A percentile compares a stretch with the other conserved stretches of the same genome.
Conservation (phyloP, 30 jellyfish, hydroid and myxozoan genomes). For the Turritopsis rubra region DNA sequence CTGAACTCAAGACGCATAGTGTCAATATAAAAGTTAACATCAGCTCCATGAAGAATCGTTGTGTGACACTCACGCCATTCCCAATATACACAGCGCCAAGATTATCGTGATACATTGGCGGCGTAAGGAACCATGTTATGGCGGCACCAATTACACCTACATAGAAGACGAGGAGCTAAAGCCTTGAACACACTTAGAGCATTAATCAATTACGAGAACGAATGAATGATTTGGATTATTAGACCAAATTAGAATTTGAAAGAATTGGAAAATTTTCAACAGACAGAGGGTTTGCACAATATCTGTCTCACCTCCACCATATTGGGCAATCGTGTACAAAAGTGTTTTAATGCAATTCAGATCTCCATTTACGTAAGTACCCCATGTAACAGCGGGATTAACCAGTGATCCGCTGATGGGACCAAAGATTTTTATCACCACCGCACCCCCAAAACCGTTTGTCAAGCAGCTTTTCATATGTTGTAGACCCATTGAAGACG, state of each 20-base stretch:
- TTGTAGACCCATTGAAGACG: no score
- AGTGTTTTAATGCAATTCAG: neutral
- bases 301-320: constrained; percentile 16
- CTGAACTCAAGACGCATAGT: neutral
- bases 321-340: neutral
- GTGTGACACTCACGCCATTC: neutral
- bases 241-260: no score
- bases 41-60: neutral
- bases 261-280: no score
- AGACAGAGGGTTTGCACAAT: no score
- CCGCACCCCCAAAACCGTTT: neutral
- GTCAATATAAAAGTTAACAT: neutral
- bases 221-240: no score
- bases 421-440: constrained; percentile 1
- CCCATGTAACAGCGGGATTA: neutral
- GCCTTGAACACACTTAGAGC: no score
- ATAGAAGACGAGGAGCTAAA: no score
- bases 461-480: no score
- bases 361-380: neutral
- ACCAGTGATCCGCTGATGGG: neutral
- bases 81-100: neutral
- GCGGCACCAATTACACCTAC: neutral
- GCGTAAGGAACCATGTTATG: neutral
- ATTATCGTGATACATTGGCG: neutral
- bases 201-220: no score